Percentiles rank a stretch among this genome's conserved stretches.
phyloP scores from a whole-genome alignment of 2,113 vertebrate genomes.

The Chaetodon trifascialis region DNA sequence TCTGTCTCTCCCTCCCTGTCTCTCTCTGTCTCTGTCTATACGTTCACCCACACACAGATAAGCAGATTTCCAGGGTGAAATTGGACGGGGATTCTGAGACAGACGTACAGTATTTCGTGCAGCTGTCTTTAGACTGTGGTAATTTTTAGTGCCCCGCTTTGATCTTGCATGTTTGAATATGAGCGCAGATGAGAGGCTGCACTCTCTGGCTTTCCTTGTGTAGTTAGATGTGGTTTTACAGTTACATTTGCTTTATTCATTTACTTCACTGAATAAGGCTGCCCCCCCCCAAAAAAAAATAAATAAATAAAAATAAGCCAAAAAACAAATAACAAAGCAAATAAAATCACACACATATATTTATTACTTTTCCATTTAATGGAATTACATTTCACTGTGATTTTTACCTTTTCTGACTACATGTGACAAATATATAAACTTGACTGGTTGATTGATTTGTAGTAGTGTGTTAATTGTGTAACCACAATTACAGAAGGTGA shows the following conservation, averaged over 20 bases:
- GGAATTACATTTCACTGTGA: too few relatives aligned
- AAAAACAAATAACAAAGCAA: too few relatives aligned
- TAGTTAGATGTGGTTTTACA: slow-evolving; percentile 4
- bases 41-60: slow-evolving; percentile 42
- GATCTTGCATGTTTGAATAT: slow-evolving; percentile 35
- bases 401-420: too few relatives aligned
- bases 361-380: too few relatives aligned
- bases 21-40: slow-evolving; percentile 6
- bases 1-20: not conserved
- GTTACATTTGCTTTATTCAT: slow-evolving; percentile 2
- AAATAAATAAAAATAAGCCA: too few relatives aligned
- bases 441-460: not conserved
- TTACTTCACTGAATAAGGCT: too few relatives aligned
- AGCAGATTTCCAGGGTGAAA: slow-evolving; percentile 44
- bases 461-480: not conserved
- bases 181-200: slow-evolving; percentile 9
- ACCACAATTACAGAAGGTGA: not conserved
- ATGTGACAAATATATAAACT: too few relatives aligned
- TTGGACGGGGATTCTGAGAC: slow-evolving; percentile 39
- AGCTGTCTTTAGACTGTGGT: slow-evolving; percentile 38
- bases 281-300: too few relatives aligned
- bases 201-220: not conserved
- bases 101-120: slow-evolving; percentile 41
- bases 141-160: slow-evolving; percentile 36
- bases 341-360: too few relatives aligned